Evolutionary conservation across 2,797 vertebrate species (phyloP).

Genomic region (Acomys russatus): DNA sequence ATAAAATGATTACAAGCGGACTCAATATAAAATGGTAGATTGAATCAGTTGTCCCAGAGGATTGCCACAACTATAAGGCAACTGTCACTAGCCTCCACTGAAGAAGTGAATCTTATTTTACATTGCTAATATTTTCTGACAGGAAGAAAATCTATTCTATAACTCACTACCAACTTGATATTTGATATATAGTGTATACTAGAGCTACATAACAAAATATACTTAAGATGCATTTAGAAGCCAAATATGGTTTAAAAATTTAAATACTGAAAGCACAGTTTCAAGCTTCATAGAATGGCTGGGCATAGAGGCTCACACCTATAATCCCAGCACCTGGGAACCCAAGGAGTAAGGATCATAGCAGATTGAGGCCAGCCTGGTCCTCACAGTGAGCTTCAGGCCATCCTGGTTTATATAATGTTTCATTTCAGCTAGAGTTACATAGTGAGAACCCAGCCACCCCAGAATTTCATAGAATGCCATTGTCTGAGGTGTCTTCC

Average conservation of each 20-base stretch:
- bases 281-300: not conserved
- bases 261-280: not conserved
- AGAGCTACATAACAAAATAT: not conserved
- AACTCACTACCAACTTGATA: conserved; percentile 24
- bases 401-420: not conserved
- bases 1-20: conserved; percentile 13
- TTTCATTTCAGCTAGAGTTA: not conserved
- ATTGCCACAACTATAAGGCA: conserved; percentile 24
- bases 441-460: not conserved
- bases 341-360: not conserved
- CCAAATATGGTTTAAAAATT: conserved; percentile 12
- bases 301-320: not conserved
- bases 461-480: not conserved
- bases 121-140: conserved; percentile 49
- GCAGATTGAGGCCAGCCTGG: not conserved
- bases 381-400: not conserved
- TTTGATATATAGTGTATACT: conserved; percentile 50
- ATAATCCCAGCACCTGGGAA: not conserved
- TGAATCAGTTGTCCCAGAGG: conserved; percentile 30
- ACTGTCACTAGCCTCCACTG: not conserved
- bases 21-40: conserved; percentile 43
- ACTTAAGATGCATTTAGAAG: not conserved
- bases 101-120: conserved; percentile 57
- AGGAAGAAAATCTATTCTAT: conserved; percentile 47
- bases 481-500: not conserved